Evolutionary conservation across 2,888 invertebrate species (phyloP), one percentile per base, ranked within the genome.

Genomic region (Synanthedon andrenaeformis): DNA sequence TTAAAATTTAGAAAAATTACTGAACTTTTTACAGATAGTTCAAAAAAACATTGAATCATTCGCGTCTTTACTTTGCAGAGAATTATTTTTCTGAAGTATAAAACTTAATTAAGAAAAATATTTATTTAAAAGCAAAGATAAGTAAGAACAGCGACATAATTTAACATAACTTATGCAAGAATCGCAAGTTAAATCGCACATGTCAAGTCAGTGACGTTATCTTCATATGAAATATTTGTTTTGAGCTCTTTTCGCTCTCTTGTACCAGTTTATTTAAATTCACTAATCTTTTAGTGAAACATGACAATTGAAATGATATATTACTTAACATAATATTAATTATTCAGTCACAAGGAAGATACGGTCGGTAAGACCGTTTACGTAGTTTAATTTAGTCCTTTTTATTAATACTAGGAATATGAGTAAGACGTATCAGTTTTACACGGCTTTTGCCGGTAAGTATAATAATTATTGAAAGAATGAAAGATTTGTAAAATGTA

Each of bases 361-460:
- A 51, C 52, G 41, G 53, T 51, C 41, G 41, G 14, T 45, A 45
- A 45, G 13, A 13, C 12, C 52, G 17, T 51, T 35, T 52, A 53
- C 17, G 6, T 48, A 49, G 51, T 17, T n/a, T 12, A 12, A 45
- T 45, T 45, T 45, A 35, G 35, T 35, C 3, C 23, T 35, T 35
- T 35, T 6, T 35, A 35, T 35, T 35, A 45, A 6, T 13, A 45
- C 19, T 17, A 54, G 51, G 41, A 56, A 55, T 52, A 69, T 70
- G 69, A 68, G 67, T 4, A 65, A 67, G 51, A 41, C 61, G 2
- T 54, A 62, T 12, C 70, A 70, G 54, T 59, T 60, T 19, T 62
- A 67, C 19, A 65, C 68, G 1, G 61, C 64, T 14, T 14, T 67
- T 28, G 59, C 66, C 45, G 64, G 70, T 70, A 55, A 67, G 69